These are phyloP conservation scores for Thoracochromis brauschi DNA, from an alignment of 2,113 vertebrate genomes.

Conservation along the genomic window DNA sequence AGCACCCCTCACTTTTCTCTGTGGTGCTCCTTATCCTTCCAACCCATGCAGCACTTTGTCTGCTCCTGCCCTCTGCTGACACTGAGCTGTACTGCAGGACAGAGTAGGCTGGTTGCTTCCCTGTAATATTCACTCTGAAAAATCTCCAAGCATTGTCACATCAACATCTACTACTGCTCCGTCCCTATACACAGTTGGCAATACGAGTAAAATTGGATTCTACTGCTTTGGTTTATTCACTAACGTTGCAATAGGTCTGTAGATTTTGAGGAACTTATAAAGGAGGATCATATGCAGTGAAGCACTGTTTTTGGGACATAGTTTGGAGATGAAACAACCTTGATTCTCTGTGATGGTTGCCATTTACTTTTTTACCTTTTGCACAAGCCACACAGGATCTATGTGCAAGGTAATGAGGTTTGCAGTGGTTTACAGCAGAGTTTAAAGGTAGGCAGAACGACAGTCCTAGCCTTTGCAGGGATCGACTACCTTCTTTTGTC, in stretches of 20 bases:
- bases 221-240: not conserved
- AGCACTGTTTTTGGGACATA: constrained; percentile 7
- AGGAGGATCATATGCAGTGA: not conserved
- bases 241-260: not conserved
- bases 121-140: constrained; percentile 51
- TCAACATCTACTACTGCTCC: constrained; percentile 3
- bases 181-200: not conserved
- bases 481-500: not conserved
- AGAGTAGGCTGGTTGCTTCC: constrained; percentile 48
- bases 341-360: constrained; percentile 42
- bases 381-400: constrained; percentile 23
- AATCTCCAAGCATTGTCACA: constrained; percentile 52
- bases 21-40: constrained; percentile 73
- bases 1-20: constrained; percentile 46
- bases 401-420: constrained; percentile 52
- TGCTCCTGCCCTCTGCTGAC: constrained; percentile 62
- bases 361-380: constrained; percentile 46
- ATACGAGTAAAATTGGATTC: not conserved
- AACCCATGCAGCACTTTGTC: constrained; percentile 69
- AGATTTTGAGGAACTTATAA: not conserved
- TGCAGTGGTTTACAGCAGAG: constrained; percentile 42
- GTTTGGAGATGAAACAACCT: constrained; percentile 51
- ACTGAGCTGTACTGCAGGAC: constrained; percentile 24
- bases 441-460: constrained; percentile 43
- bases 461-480: constrained; percentile 35